These are phyloP conservation scores for Calephelis virginiensis DNA, from an alignment of 1,140 invertebrate species.

Conservation along the genomic window DNA sequence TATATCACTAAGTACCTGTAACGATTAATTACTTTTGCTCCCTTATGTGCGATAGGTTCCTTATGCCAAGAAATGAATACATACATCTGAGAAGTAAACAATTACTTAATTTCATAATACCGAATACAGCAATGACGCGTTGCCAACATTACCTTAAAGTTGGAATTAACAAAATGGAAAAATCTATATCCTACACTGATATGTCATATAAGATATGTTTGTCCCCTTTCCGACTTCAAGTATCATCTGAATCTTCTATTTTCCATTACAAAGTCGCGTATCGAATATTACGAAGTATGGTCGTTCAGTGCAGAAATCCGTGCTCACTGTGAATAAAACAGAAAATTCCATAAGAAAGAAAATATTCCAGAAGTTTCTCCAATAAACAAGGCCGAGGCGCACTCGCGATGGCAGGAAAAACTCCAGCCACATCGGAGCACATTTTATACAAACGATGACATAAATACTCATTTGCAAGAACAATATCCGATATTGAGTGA, in stretches of 20 bases:
- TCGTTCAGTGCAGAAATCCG: conserved; percentile 16
- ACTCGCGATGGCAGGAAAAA: conserved; percentile 45
- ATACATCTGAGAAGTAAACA: too few species aligned
- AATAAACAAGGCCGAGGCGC: conserved; percentile 52
- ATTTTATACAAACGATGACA: conserved; percentile 75
- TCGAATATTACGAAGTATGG: conserved; percentile 17
- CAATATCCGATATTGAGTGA: conserved; percentile 78
- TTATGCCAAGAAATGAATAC: too few species aligned
- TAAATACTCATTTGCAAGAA: conserved; percentile 77
- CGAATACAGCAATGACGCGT: too few species aligned
- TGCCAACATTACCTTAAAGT: too few species aligned
- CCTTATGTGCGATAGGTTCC: too few species aligned
- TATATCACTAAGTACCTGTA: too few species aligned
- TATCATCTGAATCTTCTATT: neutral
- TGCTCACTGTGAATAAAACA: conserved; percentile 20
- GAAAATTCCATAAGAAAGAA: conserved; percentile 29
- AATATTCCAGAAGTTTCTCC: conserved; percentile 49
- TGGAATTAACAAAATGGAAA: too few species aligned
- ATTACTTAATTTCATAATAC: too few species aligned
- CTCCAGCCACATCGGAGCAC: conserved; percentile 47
- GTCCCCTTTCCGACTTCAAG: neutral
- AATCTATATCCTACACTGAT: too few species aligned
- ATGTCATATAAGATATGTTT: neutral
- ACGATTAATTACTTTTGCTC: too few species aligned
- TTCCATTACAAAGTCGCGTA: conserved; percentile 14